Evolutionary conservation across 2,797 vertebrate genomes (phyloP), one percentile per base, ranked within the genome.

Genomic region (Zenarchopterus dispar): DNA sequence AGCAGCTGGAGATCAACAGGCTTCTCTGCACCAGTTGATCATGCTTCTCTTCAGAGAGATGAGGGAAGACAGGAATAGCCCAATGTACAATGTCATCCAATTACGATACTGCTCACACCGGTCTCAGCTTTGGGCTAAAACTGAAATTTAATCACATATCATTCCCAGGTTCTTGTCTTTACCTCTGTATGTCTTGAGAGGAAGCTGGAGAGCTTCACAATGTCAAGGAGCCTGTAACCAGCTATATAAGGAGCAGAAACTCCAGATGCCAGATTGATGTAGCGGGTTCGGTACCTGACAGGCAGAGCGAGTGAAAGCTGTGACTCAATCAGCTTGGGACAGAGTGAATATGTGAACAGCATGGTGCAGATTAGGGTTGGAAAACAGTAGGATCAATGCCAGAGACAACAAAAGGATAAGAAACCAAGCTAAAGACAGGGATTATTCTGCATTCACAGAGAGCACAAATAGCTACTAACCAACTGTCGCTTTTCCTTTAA

Each of bases 401-500:
- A 83, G 67, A 61, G 56, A 80, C 80, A 81, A 81, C 74, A 77
- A 65, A 6, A 72, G 68, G 75, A 84, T 76, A 70, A 83, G 56
- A 51, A 85, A 61, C 76, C 75, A 75, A 85, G 84, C 78, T 82
- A 77, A 80, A 80, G 79, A 85, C 78, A 70, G 22, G 80, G 78
- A 86, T 82, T 88, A 85, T 67, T 75, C 70, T 73, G 62, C 80
- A 81, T 76, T 75, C 76, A 81, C 63, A 5, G 64, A 81, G 80
- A 23, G 72, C 76, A 80, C 79, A 86, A 81, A 86, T 83, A 86
- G 75, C 80, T 77, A 74, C 81, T 78, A 81, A 81, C 84, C 82
- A 87, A 82, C 83, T 87, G 85, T 86, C 82, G 63, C 76, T 83
- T 74, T 80, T 75, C 83, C 58, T 77, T 83, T 85, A 81, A 85